Conservation (phyloP, 2,797 vertebrate species). For the Leucoraja ocellata region DNA sequence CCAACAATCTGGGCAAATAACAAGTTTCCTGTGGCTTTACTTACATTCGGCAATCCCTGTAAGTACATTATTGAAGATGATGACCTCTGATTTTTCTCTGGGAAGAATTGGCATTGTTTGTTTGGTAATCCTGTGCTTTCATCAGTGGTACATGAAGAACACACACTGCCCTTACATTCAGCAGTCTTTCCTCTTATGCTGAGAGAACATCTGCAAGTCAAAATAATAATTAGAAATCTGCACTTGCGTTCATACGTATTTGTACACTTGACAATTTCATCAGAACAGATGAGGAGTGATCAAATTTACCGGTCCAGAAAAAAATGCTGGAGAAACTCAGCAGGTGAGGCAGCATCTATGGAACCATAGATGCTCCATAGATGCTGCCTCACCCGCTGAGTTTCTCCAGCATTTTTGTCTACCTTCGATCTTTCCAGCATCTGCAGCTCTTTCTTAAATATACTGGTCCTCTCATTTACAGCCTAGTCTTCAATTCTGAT, state of each 20-base stretch:
- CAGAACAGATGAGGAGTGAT: not conserved
- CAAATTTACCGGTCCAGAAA: no score
- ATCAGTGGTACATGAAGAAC: conserved; percentile 48
- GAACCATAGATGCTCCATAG: no score
- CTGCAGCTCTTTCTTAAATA: no score
- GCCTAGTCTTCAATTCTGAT: no score
- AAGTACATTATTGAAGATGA: conserved; percentile 57
- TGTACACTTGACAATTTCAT: not conserved
- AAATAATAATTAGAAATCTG: not conserved
- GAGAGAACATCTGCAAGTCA: conserved; percentile 53
- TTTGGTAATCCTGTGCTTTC: conserved; percentile 49
- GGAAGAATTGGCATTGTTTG: conserved; percentile 54
- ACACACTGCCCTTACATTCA: conserved; percentile 48
- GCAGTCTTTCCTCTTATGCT: conserved; percentile 45
- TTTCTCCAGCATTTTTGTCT: no score
- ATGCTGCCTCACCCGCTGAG: no score
- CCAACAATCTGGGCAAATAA: not conserved
- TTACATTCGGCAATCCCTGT: conserved; percentile 55
- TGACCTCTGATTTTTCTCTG: conserved; percentile 49
- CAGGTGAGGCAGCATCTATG: no score
- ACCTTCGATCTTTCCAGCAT: no score
- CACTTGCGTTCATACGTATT: no score
- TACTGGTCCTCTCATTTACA: no score
- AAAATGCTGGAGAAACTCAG: no score
- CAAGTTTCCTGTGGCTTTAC: conserved; percentile 42